A percentile compares a stretch with the other conserved stretches of the same genome.
These are phyloP conservation scores for Noctua pronuba DNA, from an alignment of 2,888 invertebrate genomes.

Conservation along the genomic window DNA sequence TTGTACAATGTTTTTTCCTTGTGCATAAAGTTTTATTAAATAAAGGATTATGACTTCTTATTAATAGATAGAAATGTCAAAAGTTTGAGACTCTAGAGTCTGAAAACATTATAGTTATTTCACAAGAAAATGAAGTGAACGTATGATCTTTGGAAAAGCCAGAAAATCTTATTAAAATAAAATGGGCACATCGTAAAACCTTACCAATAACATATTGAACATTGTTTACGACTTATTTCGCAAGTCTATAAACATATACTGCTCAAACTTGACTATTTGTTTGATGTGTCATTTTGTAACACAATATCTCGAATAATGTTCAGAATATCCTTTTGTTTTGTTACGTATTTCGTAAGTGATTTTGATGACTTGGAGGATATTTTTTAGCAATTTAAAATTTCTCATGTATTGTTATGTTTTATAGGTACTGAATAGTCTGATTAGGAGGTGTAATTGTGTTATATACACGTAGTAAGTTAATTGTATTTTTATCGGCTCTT, in stretches of 20 bases:
- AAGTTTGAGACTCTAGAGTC: neutral
- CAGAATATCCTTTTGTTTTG: conserved; percentile 54
- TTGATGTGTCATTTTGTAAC: conserved; percentile 26
- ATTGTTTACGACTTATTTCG: conserved; percentile 59
- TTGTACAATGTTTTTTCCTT: neutral
- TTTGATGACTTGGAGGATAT: neutral
- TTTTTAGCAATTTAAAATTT: neutral
- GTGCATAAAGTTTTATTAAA: neutral
- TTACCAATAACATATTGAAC: conserved; percentile 42
- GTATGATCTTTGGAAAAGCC: neutral
- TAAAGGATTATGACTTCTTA: neutral
- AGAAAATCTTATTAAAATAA: conserved; percentile 41
- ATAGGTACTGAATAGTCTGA: conserved; percentile 73
- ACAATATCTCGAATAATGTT: conserved; percentile 62
- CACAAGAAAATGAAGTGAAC: neutral
- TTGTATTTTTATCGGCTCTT: neutral
- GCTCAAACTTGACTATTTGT: conserved; percentile 40
- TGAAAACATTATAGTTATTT: neutral
- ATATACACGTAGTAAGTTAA: conserved; percentile 86
- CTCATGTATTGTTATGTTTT: conserved; percentile 28
- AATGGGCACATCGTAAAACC: conserved; percentile 56
- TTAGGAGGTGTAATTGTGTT: conserved; percentile 71
- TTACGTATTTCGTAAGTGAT: conserved; percentile 57
- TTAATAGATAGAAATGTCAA: neutral
- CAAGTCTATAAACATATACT: conserved; percentile 37